Evolutionary conservation across 2,797 vertebrate genomes (phyloP), one percentile per base, ranked within the genome.

Genomic region (Adelosebastes latens): DNA sequence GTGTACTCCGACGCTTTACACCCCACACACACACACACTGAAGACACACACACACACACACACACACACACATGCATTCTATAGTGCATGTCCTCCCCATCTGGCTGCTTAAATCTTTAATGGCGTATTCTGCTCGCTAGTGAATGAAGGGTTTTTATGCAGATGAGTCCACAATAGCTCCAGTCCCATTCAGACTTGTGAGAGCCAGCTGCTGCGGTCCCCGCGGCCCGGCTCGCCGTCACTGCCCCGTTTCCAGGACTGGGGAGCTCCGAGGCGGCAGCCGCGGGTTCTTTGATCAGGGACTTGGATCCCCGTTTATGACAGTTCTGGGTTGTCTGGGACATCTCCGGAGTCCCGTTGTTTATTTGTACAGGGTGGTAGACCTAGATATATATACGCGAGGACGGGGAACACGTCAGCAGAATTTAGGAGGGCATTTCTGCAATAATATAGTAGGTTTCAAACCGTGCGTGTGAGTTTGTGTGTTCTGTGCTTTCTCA

Each of bases 261-360:
- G 49, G 75, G 75, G 74, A 86, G 82, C 88, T 82, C 72, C 25
- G 7, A 73, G 77, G 77, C 22, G 2, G 39, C 64, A 14, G 9
- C 8, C 18, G 49, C n/a, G 20, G 72, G 16, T 58, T 27, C 76
- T 91, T 85, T 90, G 87, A 92, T 92, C 83, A 71, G 85, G 58
- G 80, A 59, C 75, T 83, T 20, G 72, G 72, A 86, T 84, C 77
- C 66, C 65, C 18, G 0, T 72, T 85, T 65, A 24, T 92, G 90
- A 92, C 91, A 93, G 79, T 89, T 93, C 89, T 91, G 83, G 89
- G 88, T 90, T 91, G 87, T 89, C 79, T 87, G 75, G 79, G 77
- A 27, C 69, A 27, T 81, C 83, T 84, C 86, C 13, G 5, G 85
- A 82, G 83, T 66, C 6, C 61, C 0, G 24, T 60, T 80, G 83